phyloP scores from a whole-genome alignment of 2,888 invertebrate species.

The Pollenia amentaria region DNA sequence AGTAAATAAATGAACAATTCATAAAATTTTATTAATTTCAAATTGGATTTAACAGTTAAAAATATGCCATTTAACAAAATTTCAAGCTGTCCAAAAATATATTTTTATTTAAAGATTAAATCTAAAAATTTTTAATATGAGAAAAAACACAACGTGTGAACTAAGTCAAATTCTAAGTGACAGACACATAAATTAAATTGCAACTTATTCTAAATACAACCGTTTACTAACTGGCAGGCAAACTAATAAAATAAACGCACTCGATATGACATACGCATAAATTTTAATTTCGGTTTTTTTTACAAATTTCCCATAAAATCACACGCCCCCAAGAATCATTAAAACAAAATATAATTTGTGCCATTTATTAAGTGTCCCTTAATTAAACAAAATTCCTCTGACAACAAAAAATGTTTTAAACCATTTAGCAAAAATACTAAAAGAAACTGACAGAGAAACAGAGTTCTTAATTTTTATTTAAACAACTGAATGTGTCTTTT shows the following conservation, averaged over 20 bases:
- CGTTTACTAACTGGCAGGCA: no score
- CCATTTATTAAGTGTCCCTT: slow-evolving; percentile 64
- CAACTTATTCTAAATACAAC: slow-evolving; percentile 1
- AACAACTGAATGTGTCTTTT: slow-evolving; percentile 31
- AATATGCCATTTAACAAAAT: no score
- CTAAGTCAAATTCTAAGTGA: neutral
- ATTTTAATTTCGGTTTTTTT: slow-evolving; percentile 6
- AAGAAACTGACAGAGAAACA: slow-evolving; percentile 4
- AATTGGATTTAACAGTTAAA: no score
- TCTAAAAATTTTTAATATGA: no score
- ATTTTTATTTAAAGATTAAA: no score
- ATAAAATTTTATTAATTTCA: no score
- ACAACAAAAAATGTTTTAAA: neutral
- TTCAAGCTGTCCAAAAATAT: no score
- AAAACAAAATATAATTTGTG: slow-evolving; percentile 30
- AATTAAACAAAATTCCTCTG: slow-evolving; percentile 61
- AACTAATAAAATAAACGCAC: no score
- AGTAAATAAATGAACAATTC: no score
- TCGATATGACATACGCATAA: neutral
- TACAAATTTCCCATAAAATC: neutral
- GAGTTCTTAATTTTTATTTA: slow-evolving; percentile 28
- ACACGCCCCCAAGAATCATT: neutral
- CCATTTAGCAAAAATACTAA: neutral
- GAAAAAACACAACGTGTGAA: no score
- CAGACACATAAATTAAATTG: slow-evolving; percentile 7